Evolutionary conservation across 1,140 invertebrate species (phyloP).

Genomic region (Zaprionus africanus): DNA sequence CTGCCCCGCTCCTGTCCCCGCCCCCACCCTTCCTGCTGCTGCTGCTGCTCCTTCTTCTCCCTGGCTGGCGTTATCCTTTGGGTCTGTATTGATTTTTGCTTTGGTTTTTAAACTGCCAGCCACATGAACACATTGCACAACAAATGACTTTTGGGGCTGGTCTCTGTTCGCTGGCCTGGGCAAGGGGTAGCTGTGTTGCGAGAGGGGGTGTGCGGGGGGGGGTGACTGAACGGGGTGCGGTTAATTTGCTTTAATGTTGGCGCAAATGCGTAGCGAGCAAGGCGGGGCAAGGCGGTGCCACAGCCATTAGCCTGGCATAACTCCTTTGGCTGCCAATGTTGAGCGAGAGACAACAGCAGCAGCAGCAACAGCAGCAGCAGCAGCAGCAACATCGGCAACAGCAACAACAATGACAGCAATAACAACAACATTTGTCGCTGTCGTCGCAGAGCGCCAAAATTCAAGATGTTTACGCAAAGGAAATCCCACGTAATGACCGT

Average conservation of each 20-base stretch:
- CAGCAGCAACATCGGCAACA: constrained; percentile 25
- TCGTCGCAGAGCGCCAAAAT: constrained; percentile 73
- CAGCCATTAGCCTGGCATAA: constrained; percentile 73
- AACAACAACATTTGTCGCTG: constrained; percentile 55
- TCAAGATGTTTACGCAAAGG: constrained; percentile 84
- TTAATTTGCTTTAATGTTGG: constrained; percentile 83
- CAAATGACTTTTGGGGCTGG: constrained; percentile 77
- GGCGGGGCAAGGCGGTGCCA: constrained; percentile 17
- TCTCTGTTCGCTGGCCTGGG: not conserved
- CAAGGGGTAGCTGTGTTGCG: not conserved
- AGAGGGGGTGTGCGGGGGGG: not conserved
- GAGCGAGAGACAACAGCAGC: constrained; percentile 40
- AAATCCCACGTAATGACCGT: constrained; percentile 85
- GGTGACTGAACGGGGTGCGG: constrained; percentile 59
- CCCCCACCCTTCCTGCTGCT: not conserved
- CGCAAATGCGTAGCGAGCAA: constrained; percentile 45
- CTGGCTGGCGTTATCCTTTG: constrained; percentile 46
- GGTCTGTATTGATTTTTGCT: constrained; percentile 78
- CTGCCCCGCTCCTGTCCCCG: not conserved
- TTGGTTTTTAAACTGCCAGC: constrained; percentile 81
- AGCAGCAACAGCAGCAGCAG: constrained; percentile 11
- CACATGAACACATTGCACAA: constrained; percentile 82
- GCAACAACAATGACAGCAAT: constrained; percentile 20
- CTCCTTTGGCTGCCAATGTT: constrained; percentile 51
- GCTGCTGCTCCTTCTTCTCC: not conserved